Base-by-base conservation (phyloP, 2,888 invertebrate genomes). In the Electrophaes corylata region DNA sequence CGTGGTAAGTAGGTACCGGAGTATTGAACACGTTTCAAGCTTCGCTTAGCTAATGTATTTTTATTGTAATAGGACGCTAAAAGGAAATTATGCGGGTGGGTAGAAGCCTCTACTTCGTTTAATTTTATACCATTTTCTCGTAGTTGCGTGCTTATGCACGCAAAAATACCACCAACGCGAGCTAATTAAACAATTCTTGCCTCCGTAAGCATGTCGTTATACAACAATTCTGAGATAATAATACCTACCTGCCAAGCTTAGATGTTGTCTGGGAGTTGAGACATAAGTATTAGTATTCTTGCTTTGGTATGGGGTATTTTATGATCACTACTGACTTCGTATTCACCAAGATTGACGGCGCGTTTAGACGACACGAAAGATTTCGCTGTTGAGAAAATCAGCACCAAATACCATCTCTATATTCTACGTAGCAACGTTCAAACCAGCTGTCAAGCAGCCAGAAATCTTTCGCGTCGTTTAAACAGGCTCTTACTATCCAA, bases 161-260 rank as follows among this genome's bases (percentile, higher is more conserved):
- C 52, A 39, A 26, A 49, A 58, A 45, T 19, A 48, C 19, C 14
- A 26, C 37, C 52, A 33, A 49, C 49, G 52, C 16, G 33, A 35
- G 44, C 11, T 58, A 58, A 58, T 58, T 58, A 58, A 18, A 14
- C n/a, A 40, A 18, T 54, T 58, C n/a, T 31, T 45, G 33, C 19
- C 45, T 18, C 23, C 40, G 48, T 49, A 45, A 47, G 43, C 18
- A 48, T 44, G 44, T 43, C 35, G 43, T 58, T 41, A 29, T n/a
- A n/a, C 39, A 35, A 46, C 47, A 26, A 8, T 26, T 26, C 26
- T 26, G 26, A 26, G 43, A 43, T 43, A 43, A 19, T 10, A 18
- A 14, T 14, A 43, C 44, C 1, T 26, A 43, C 12, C 8, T 43
- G 26, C 41, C 26, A 2, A 20, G n/a, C 12, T 41, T 12, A 41